These are phyloP conservation scores for Trichonephila clavipes DNA, from an alignment of 1,140 invertebrate genomes.

Conservation along the genomic window DNA sequence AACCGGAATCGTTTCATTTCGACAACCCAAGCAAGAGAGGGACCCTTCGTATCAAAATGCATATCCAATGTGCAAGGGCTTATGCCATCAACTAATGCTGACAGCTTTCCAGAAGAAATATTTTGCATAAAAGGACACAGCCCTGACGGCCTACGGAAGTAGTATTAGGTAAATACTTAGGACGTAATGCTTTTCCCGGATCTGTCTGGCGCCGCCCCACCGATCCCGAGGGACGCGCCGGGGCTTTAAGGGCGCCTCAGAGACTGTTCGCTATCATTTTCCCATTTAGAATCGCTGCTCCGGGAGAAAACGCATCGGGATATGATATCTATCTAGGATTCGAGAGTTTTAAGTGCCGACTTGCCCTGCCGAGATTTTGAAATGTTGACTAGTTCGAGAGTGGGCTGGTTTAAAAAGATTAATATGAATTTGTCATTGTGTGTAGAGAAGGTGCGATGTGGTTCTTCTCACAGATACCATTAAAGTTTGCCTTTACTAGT, in stretches of 20 bases:
- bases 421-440: background rate
- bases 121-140: constrained; percentile 74
- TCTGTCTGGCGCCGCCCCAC: constrained; percentile 50
- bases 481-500: background rate
- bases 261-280: constrained; percentile 68
- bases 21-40: constrained; percentile 42
- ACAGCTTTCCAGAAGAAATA: constrained; percentile 75
- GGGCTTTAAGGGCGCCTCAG: constrained; percentile 62
- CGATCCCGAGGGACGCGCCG: constrained; percentile 39
- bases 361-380: background rate
- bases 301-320: constrained; percentile 22
- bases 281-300: constrained; percentile 61
- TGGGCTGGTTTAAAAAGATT: constrained; percentile 27
- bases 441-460: background rate
- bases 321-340: constrained; percentile 37
- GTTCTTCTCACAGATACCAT: background rate
- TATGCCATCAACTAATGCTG: constrained; percentile 65
- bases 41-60: constrained; percentile 17
- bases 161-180: constrained; percentile 71
- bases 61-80: constrained; percentile 61
- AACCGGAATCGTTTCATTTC: constrained; percentile 73
- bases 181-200: constrained; percentile 62
- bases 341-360: constrained; percentile 40
- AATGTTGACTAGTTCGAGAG: background rate
- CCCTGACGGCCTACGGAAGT: constrained; percentile 19